Evolutionary conservation across 64 coral and sea anemone genomes (phyloP).

Genomic region (Montipora cactus): DNA sequence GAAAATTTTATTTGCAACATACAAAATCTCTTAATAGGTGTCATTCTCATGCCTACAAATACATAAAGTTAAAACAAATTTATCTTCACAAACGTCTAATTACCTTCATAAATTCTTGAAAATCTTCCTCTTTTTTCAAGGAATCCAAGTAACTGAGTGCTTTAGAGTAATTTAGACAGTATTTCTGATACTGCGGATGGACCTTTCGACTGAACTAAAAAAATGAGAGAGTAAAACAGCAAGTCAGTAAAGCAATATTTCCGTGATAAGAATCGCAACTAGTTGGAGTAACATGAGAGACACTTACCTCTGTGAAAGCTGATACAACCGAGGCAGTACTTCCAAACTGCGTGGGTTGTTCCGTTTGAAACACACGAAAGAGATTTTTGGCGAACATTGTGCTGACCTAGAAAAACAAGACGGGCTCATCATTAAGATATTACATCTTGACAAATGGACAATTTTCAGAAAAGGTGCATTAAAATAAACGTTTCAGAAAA

Average conservation of each 20-base stretch:
- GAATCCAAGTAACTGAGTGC: conserved; percentile 83
- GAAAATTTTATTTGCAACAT: too few species aligned
- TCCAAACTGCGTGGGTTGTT: conserved; percentile 92
- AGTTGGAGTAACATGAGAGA: neutral
- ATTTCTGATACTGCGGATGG: conserved; percentile 93
- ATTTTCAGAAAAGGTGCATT: too few species aligned
- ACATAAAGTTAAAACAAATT: neutral
- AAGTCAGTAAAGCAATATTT: too few species aligned
- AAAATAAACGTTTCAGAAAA: too few species aligned
- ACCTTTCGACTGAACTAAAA: conserved; percentile 92
- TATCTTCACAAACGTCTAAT: neutral
- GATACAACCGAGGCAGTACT: conserved; percentile 93
- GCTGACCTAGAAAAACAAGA: conserved; percentile 73
- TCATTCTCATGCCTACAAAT: too few species aligned
- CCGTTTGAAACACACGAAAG: conserved; percentile 85
- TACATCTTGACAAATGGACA: too few species aligned
- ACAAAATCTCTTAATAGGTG: too few species aligned
- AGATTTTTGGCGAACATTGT: conserved; percentile 93
- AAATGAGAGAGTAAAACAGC: neutral
- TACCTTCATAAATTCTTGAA: conserved; percentile 97
- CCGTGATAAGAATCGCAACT: neutral
- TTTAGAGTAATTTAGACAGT: conserved; percentile 96
- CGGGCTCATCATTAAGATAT: too few species aligned
- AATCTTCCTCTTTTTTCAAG: conserved; percentile 87
- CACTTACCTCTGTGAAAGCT: conserved; percentile 92